phyloP scores from a whole-genome alignment of 2,888 invertebrate species.

The Leucoptera coffeella region DNA sequence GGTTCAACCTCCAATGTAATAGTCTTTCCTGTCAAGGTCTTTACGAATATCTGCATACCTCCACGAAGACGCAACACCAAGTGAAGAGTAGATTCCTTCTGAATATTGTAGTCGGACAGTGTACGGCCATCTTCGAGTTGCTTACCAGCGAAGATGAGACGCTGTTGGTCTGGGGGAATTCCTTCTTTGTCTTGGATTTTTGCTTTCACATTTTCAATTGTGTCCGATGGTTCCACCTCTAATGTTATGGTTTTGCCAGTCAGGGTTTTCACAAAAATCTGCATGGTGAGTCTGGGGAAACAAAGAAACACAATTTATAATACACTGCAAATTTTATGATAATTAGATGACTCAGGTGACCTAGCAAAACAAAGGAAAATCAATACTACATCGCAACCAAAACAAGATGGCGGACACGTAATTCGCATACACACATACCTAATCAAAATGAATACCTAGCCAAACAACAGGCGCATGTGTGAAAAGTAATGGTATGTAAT shows the following conservation, averaged over 20 bases:
- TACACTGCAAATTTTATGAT: too few relatives aligned
- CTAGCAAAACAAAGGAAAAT: constrained; percentile 8
- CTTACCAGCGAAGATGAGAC: background rate
- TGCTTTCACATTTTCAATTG: background rate
- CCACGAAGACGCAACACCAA: constrained; percentile 13
- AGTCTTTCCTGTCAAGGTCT: constrained; percentile 20
- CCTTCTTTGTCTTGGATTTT: background rate
- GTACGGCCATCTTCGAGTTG: background rate
- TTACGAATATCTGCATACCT: constrained; percentile 20
- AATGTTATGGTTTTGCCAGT: constrained; percentile 6
- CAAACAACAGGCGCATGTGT: too few relatives aligned
- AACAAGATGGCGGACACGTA: constrained; percentile 14
- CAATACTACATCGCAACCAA: constrained; percentile 4
- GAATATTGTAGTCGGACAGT: constrained; percentile 13
- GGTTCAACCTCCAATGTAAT: constrained; percentile 27
- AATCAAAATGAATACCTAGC: too few relatives aligned
- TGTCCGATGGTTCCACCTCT: background rate
- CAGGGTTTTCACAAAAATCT: constrained; percentile 19
- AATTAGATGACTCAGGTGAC: too few relatives aligned
- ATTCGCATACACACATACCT: too few relatives aligned
- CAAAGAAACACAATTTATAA: constrained; percentile 13
- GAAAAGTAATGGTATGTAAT: too few relatives aligned
- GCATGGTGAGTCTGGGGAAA: constrained; percentile 26
- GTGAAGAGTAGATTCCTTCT: constrained; percentile 13
- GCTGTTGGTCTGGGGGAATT: background rate